phyloP scores from a whole-genome alignment of 92 coral and sea anemone genomes.

The Desmophyllum pertusum region DNA sequence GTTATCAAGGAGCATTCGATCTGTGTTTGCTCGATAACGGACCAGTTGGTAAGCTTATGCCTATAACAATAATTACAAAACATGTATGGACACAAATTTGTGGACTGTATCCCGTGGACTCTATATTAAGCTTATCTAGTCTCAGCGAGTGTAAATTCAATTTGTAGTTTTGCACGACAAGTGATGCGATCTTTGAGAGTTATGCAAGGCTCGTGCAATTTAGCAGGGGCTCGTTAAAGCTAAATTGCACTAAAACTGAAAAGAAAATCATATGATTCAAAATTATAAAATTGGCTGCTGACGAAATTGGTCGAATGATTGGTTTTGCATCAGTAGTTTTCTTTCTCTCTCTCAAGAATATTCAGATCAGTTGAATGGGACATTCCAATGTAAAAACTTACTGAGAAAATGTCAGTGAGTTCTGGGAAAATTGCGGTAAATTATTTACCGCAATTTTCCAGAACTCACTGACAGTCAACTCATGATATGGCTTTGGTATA shows the following conservation, averaged over 20 bases:
- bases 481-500: neutral
- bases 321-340: neutral
- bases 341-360: neutral
- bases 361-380: neutral
- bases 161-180: neutral
- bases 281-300: neutral
- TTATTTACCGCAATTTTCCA: no score
- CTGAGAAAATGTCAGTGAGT: no score
- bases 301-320: neutral
- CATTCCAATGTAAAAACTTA: neutral
- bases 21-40: slow-evolving; percentile 78
- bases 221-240: neutral
- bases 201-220: neutral
- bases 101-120: no score
- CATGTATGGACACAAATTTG: neutral
- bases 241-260: neutral
- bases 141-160: neutral
- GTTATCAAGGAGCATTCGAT: slow-evolving; percentile 81
- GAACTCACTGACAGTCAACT: no score
- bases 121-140: no score
- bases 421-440: no score
- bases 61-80: neutral
- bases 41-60: slow-evolving; percentile 67
- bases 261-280: neutral
- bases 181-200: neutral